Percentiles rank a stretch among this genome's conserved stretches.
Conservation (phyloP, 2,797 vertebrate species). For the Schizopygopsis pylzovi region DNA sequence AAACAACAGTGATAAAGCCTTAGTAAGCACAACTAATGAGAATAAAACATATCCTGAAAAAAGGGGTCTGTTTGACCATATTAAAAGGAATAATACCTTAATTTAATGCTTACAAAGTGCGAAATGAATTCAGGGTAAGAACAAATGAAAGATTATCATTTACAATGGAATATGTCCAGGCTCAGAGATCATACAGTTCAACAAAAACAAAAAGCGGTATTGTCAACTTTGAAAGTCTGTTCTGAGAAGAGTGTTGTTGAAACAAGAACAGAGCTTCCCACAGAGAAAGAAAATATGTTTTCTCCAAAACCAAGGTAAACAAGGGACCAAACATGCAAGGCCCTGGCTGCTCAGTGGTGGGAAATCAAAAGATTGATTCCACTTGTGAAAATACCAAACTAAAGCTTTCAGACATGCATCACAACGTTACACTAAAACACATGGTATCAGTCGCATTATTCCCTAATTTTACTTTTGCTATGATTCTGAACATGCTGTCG, state of each 20-base stretch:
- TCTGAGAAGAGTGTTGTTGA: slow-evolving; percentile 31
- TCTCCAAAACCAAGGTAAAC: slow-evolving; percentile 24
- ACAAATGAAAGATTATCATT: not conserved
- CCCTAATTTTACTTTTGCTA: not conserved
- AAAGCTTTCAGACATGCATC: not conserved
- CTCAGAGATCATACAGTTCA: slow-evolving; percentile 12
- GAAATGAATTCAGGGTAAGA: not conserved
- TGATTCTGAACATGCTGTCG: not conserved
- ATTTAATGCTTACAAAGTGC: not conserved
- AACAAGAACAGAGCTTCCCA: slow-evolving; percentile 37
- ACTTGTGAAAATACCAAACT: slow-evolving; percentile 25
- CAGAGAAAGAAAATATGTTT: slow-evolving; percentile 31
- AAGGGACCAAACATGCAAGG: slow-evolving; percentile 30
- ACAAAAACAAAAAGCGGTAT: slow-evolving; percentile 4
- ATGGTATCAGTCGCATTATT: not conserved
- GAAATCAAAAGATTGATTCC: slow-evolving; percentile 32
- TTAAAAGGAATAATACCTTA: not conserved
- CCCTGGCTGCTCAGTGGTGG: not conserved
- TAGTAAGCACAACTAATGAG: not conserved
- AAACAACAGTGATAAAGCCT: not conserved
- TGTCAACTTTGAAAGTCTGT: slow-evolving; percentile 6
- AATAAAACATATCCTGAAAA: not conserved
- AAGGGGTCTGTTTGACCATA: not conserved
- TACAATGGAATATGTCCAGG: slow-evolving; percentile 19
- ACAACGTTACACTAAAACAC: not conserved